Percentiles rank a stretch among this genome's conserved stretches.
Evolutionary conservation across 2,113 vertebrate species (phyloP).

Genomic region (Istiophorus platypterus): DNA sequence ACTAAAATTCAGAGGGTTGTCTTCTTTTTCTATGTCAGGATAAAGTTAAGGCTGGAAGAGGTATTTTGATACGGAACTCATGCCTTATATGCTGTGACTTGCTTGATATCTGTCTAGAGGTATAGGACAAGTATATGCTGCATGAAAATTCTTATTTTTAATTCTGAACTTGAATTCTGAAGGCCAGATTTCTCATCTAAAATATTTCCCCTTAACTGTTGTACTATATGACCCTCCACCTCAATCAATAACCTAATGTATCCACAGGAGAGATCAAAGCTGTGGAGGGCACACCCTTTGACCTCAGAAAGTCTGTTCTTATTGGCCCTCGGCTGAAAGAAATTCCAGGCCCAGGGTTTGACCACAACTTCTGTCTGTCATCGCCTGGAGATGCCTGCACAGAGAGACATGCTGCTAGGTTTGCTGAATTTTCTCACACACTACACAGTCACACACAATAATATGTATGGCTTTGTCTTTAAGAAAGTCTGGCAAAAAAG

Average conservation of each 20-base stretch:
- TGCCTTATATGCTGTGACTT: neutral
- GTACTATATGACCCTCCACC: no score
- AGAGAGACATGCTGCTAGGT: conserved; percentile 88
- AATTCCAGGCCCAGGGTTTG: conserved; percentile 87
- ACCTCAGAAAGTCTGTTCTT: conserved; percentile 87
- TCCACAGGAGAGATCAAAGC: conserved; percentile 87
- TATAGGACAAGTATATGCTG: neutral
- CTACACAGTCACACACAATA: neutral
- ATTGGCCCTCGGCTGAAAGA: conserved; percentile 88
- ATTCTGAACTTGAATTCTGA: neutral
- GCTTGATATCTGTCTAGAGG: neutral
- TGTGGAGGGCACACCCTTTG: conserved; percentile 89
- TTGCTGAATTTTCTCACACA: neutral
- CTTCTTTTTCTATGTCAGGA: neutral
- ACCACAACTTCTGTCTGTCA: conserved; percentile 95
- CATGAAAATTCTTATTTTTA: no score
- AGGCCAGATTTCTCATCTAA: neutral
- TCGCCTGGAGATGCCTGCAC: conserved; percentile 60
- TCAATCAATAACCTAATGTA: neutral
- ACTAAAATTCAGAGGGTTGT: no score
- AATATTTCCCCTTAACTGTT: neutral
- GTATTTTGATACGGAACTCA: neutral
- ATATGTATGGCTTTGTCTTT: neutral
- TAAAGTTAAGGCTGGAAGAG: neutral
- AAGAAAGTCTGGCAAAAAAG: neutral